Percentiles rank a stretch among this genome's conserved stretches.
phyloP scores from a whole-genome alignment of 2,797 vertebrate species.

The Microctenopoma steveboyesi region DNA sequence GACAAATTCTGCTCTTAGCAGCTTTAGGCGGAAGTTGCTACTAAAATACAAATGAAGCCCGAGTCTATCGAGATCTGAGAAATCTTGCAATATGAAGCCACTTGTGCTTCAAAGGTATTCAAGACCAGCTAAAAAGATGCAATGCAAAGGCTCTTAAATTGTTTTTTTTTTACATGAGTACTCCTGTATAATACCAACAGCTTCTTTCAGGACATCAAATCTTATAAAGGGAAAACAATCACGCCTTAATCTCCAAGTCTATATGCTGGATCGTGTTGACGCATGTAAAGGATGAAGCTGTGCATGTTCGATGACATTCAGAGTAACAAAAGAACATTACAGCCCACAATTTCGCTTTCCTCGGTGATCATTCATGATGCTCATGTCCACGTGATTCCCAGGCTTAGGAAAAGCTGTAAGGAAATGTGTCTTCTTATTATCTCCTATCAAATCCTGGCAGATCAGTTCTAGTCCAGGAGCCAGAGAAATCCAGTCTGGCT shows the following conservation, averaged over 20 bases:
- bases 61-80: constrained; percentile 62
- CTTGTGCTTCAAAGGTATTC: constrained; percentile 66
- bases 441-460: constrained; percentile 64
- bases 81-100: constrained; percentile 25
- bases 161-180: constrained; percentile 51
- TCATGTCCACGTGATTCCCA: constrained; percentile 51
- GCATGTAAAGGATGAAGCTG: constrained; percentile 32
- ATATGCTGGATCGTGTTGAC: background rate
- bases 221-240: constrained; percentile 41
- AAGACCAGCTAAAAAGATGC: constrained; percentile 36
- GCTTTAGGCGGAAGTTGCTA: constrained; percentile 69
- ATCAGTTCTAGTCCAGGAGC: constrained; percentile 51
- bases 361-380: constrained; percentile 49
- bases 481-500: constrained; percentile 52
- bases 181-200: constrained; percentile 23
- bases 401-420: constrained; percentile 73
- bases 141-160: constrained; percentile 28
- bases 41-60: constrained; percentile 71
- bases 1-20: constrained; percentile 74
- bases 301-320: constrained; percentile 21
- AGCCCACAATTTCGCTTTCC: background rate
- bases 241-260: constrained; percentile 41
- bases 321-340: constrained; percentile 47
- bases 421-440: constrained; percentile 75
- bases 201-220: constrained; percentile 18